phyloP scores from a whole-genome alignment of 1,140 invertebrate genomes.

The Pogonomyrmex californicus region DNA sequence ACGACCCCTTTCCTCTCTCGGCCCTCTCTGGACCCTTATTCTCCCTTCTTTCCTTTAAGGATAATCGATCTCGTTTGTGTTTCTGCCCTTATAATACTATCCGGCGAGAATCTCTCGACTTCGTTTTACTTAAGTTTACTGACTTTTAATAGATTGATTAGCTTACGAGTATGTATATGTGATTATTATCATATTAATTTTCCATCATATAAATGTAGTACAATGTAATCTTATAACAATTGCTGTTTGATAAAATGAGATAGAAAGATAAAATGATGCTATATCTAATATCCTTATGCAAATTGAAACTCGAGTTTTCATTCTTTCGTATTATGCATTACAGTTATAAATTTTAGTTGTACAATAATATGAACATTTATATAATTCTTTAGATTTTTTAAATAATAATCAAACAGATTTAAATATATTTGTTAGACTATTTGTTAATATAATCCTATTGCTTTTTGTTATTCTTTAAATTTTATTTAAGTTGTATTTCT shows the following conservation, averaged over 20 bases:
- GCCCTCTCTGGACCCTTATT: conserved; percentile 1
- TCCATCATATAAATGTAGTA: neutral
- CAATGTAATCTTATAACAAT: neutral
- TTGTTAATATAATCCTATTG: neutral
- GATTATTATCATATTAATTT: neutral
- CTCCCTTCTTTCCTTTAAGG: conserved; percentile 12
- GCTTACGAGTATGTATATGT: neutral
- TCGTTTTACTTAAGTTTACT: neutral
- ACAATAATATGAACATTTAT: neutral
- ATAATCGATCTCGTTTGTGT: conserved; percentile 46
- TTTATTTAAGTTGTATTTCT: neutral
- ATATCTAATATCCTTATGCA: neutral
- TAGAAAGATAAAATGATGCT: no score
- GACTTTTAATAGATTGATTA: conserved; percentile 14
- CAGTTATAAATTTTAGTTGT: neutral
- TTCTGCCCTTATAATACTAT: conserved; percentile 14
- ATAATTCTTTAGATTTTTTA: neutral
- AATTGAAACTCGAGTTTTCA: neutral
- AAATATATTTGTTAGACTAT: neutral
- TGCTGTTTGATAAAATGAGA: no score
- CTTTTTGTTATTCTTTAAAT: neutral
- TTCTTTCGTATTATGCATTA: neutral
- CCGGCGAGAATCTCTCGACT: conserved; percentile 22
- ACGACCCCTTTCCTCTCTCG: conserved; percentile 5
- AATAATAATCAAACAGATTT: neutral